Evolutionary conservation across 1,140 invertebrate species (phyloP), one percentile per base, ranked within the genome.

Genomic region (Apis laboriosa): DNA sequence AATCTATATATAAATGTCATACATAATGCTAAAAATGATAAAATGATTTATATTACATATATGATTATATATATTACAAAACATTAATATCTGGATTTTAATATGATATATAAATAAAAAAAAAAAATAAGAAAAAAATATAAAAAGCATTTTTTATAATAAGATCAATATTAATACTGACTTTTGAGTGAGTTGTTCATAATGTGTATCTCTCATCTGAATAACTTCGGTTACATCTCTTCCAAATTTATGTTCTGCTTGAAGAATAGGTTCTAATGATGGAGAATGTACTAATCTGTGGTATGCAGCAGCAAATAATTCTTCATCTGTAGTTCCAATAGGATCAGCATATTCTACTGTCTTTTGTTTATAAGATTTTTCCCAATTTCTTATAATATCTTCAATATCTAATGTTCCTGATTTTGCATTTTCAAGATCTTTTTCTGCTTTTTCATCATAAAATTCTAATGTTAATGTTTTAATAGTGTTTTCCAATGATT

Each of bases 231-330:
- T 95, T 1, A 97, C 96, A 79, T 96, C 96, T 81, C 96, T 94
- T n/a, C 97, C 96, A 94, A 96, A 97, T 53, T 96, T 96, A 90
- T 97, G 96, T 92, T 98, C 97, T 63, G 97, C 95, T 92, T 97
- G 96, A 49, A 98, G 93, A 84, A 98, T 96, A 0, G 96, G 96
- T 88, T 97, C 96, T 28, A 98, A 90, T 9, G 97, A 97, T 8
- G 97, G 97, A 0, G 97, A 98, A 92, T 98, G 97, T 9, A 98
- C 97, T 61, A 98, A 92, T 89, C 96, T 95, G 91, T 98, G 97
- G 93, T 98, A 98, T 60, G 97, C 97, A 15, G 96, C 96, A 28
- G 97, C 96, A 94, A 97, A 97, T 24, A 98, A 93, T 91, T 97
- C 96, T 90, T 97, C 96, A 92, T 97, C 96, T 0, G 96, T 96